Percentiles rank a stretch among this genome's conserved stretches.
phyloP scores from a whole-genome alignment of 2,888 invertebrate species.

The Formica aserva region DNA sequence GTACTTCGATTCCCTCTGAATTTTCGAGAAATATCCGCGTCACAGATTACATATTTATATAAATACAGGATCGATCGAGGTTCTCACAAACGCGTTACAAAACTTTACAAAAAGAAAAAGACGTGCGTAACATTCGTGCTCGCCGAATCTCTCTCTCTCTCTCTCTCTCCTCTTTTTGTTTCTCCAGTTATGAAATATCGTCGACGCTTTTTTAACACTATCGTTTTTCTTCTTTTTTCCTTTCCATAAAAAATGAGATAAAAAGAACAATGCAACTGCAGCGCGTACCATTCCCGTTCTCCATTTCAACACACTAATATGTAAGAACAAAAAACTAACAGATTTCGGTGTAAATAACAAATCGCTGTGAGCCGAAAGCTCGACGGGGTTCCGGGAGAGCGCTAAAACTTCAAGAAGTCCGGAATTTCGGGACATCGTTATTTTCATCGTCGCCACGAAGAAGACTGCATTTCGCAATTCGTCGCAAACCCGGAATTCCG shows the following conservation, averaged over 20 bases:
- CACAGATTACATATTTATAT: background rate
- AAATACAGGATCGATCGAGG: conserved; percentile 24
- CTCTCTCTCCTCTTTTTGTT: background rate
- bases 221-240: background rate
- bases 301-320: conserved; percentile 82
- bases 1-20: background rate
- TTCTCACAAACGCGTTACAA: conserved; percentile 61
- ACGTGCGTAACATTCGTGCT: conserved; percentile 73
- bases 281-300: conserved; percentile 79
- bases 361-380: conserved; percentile 68
- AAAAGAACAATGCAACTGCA: conserved; percentile 81
- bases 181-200: background rate
- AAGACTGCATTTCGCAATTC: background rate
- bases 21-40: background rate
- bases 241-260: conserved; percentile 65
- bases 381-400: conserved; percentile 53
- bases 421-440: background rate
- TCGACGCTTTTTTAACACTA: background rate
- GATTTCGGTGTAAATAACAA: conserved; percentile 83
- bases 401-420: background rate
- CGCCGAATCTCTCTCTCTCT: conserved; percentile 32
- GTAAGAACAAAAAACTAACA: conserved; percentile 84
- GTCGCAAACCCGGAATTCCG: conserved; percentile 54
- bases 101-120: conserved; percentile 77
- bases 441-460: background rate